Evolutionary conservation across 2,888 invertebrate species (phyloP).

Genomic region (Drosophila barbarae): DNA sequence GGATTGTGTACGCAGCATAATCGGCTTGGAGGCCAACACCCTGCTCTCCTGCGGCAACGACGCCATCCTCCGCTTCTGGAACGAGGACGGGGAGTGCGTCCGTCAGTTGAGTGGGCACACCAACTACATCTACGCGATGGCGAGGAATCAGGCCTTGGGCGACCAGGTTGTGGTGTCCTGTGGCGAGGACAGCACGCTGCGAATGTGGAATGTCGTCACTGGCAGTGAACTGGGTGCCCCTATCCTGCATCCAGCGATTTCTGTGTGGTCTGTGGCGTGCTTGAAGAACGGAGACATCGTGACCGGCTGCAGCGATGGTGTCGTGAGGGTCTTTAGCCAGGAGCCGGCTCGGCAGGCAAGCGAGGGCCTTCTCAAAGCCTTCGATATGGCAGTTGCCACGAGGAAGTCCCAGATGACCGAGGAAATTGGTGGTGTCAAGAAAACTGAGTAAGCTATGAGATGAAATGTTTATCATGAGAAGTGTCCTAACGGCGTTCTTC

Average conservation of each 20-base stretch:
- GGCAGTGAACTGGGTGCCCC: conserved; percentile 73
- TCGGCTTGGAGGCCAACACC: conserved; percentile 84
- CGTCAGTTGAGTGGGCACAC: conserved; percentile 89
- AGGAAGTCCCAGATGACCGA: conserved; percentile 83
- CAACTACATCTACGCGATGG: conserved; percentile 90
- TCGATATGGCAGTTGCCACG: conserved; percentile 86
- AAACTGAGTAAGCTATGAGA: conserved; percentile 85
- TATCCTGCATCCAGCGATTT: conserved; percentile 86
- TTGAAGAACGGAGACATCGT: conserved; percentile 94
- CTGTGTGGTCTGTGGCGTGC: conserved; percentile 92
- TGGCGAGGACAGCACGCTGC: conserved; percentile 93
- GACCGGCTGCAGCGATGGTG: conserved; percentile 92
- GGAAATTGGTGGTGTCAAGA: conserved; percentile 91
- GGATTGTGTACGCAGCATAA: conserved; percentile 93
- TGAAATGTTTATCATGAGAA: neutral
- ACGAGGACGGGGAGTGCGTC: conserved; percentile 87
- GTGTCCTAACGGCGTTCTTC: neutral
- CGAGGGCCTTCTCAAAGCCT: conserved; percentile 82
- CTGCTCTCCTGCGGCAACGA: conserved; percentile 97
- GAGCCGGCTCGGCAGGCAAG: conserved; percentile 86
- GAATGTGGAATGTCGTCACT: conserved; percentile 85
- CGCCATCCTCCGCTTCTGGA: conserved; percentile 92
- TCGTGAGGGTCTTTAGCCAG: conserved; percentile 91
- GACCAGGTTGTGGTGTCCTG: conserved; percentile 87
- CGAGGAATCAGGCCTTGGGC: conserved; percentile 81